These are phyloP conservation scores for Phaetusa simplex DNA, from an alignment of 2,113 vertebrate species.

Conservation along the genomic window DNA sequence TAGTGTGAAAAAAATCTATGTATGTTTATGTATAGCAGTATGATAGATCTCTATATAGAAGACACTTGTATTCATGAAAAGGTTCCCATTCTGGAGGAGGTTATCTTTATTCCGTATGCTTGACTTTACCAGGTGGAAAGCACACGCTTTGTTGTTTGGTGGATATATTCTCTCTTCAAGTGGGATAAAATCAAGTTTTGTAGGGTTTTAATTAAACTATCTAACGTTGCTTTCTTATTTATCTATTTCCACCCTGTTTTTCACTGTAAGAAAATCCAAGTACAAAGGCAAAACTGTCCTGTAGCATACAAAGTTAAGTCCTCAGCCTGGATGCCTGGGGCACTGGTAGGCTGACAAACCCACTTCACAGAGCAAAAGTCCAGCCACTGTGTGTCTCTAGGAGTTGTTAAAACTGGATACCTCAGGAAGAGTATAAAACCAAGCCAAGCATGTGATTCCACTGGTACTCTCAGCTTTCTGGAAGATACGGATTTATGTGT, in stretches of 20 bases:
- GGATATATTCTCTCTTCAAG: not conserved
- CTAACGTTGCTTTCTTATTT: not conserved
- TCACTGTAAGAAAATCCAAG: not conserved
- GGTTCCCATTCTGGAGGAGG: not conserved
- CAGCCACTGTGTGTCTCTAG: not conserved
- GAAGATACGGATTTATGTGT: not conserved
- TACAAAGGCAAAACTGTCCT: not conserved
- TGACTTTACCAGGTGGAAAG: not conserved
- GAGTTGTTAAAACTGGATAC: not conserved
- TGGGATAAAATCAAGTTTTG: not conserved
- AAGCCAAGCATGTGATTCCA: not conserved
- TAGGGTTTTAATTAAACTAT: not conserved
- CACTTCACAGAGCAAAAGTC: not conserved
- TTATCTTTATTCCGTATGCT: not conserved
- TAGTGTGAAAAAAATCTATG: not conserved
- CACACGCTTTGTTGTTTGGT: not conserved
- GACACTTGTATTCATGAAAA: not conserved
- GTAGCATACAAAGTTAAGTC: not conserved
- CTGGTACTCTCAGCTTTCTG: not conserved
- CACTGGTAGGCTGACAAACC: rapidly evolving
- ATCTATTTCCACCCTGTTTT: not conserved
- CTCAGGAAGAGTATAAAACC: not conserved
- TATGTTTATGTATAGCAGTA: not conserved
- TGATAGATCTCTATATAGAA: not conserved
- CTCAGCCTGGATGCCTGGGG: not conserved